A percentile compares a stretch with the other conserved stretches of the same genome.
Conservation (phyloP, 2,797 vertebrate species). For the Morelia viridis region DNA sequence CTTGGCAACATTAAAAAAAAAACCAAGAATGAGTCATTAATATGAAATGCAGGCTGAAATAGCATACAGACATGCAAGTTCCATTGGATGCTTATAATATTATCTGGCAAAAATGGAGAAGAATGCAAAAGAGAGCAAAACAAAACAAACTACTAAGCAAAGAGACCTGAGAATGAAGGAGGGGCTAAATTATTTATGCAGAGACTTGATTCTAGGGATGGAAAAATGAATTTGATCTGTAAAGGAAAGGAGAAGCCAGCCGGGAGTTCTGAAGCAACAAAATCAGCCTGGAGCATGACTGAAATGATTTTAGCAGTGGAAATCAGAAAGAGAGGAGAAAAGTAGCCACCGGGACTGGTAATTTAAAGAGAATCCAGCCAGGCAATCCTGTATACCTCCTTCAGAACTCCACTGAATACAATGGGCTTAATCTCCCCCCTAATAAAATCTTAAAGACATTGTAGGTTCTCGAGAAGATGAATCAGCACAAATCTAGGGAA, state of each 20-base stretch:
- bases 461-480: neutral
- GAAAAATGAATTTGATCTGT: conserved; percentile 19
- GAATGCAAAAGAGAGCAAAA: neutral
- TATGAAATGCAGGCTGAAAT: neutral
- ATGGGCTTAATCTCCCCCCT: neutral
- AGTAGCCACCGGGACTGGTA: neutral
- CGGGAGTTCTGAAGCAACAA: neutral
- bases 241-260: neutral
- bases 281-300: neutral
- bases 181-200: neutral
- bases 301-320: conserved; percentile 2
- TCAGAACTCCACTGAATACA: neutral
- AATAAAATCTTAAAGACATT: neutral
- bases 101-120: neutral
- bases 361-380: neutral
- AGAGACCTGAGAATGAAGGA: neutral
- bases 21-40: neutral
- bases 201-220: conserved; percentile 1
- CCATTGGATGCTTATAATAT: neutral
- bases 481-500: neutral
- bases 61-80: neutral
- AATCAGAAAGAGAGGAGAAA: neutral
- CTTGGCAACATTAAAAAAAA: neutral
- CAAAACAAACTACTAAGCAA: neutral
- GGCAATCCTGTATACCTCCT: neutral